These are phyloP conservation scores for Melanchra persicariae DNA, from an alignment of 2,888 invertebrate genomes.

Conservation along the genomic window DNA sequence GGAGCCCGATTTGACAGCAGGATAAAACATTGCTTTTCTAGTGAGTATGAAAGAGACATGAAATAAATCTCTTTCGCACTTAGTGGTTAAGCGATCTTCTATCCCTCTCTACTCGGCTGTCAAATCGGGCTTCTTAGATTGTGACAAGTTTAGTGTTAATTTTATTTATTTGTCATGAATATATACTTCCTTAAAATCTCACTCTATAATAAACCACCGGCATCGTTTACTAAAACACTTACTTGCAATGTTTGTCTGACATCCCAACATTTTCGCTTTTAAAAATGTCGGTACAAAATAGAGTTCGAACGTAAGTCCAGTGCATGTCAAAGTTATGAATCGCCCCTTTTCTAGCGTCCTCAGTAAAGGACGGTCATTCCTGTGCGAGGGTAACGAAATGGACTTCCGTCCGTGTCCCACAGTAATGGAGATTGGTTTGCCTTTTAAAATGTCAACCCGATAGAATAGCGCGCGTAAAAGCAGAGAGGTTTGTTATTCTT, in stretches of 20 bases:
- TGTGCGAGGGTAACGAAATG: constrained; percentile 33
- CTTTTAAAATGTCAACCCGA: constrained; percentile 59
- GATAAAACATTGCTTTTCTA: too few relatives aligned
- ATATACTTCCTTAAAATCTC: not conserved
- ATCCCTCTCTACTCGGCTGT: too few relatives aligned
- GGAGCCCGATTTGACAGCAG: too few relatives aligned
- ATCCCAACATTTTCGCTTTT: constrained; percentile 1
- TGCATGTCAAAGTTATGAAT: constrained; percentile 35
- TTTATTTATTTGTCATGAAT: too few relatives aligned
- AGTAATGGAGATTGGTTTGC: constrained; percentile 63
- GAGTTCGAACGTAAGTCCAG: constrained; percentile 10
- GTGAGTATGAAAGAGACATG: too few relatives aligned
- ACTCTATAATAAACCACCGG: not conserved
- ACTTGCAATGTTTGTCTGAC: not conserved
- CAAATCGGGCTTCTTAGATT: too few relatives aligned
- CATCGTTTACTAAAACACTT: not conserved
- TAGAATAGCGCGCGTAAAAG: constrained; percentile 11
- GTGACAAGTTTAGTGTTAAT: too few relatives aligned
- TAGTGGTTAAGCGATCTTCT: too few relatives aligned
- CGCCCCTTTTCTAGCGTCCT: constrained; percentile 16
- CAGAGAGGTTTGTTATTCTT: constrained; percentile 13
- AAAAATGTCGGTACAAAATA: constrained; percentile 7
- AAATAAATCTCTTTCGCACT: too few relatives aligned
- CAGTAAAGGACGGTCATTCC: constrained; percentile 21
- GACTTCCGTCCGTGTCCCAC: constrained; percentile 56